Base-by-base conservation (phyloP, 2,888 invertebrate species). In the Ornithoptera priamus region DNA sequence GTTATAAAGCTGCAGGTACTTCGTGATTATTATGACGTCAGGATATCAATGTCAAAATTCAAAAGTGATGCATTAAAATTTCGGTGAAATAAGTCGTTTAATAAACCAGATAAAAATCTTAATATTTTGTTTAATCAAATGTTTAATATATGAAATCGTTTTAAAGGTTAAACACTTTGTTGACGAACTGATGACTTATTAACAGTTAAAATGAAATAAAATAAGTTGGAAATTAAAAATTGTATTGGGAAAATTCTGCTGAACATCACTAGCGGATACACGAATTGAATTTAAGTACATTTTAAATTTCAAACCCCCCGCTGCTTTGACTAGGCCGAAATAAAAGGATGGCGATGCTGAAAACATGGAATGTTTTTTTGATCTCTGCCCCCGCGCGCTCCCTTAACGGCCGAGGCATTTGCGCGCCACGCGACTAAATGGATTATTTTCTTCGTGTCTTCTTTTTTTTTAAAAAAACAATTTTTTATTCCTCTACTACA, bases 211-310 rank as follows among this genome's bases (percentile, higher is more conserved):
- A 42, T 8, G 2, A 12, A 12, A 46, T 46, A 46, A 15, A 46
- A 15, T 12, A 46, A 12, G 15, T 12, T 46, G 46, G 15, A 12
- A 2, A 46, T 1, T 46, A 46, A 46, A 46, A 15, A 53, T 18
- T n/a, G n/a, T 6, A 53, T 7, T 53, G 18, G n/a, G n/a, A 67
- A 61, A 56, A 53, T 62, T 36, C 0, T 22, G 22, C 1, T 18
- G 63, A 22, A 67, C 70, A 70, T 67, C 70, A 57, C 67, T 67
- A 70, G 24, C 87, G 87, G 88, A 89, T 89, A 87, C 83, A 85
- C 83, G 88, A 90, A 92, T 92, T 88, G 89, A 89, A 91, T 92
- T 91, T 90, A 90, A 92, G 92, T 88, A 90, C 88, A 89, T 90
- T 91, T 90, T 86, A 90, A 91, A 88, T 87, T 88, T 80, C 83